phyloP scores from a whole-genome alignment of 2,113 vertebrate species.

The Pseudois nayaur region DNA sequence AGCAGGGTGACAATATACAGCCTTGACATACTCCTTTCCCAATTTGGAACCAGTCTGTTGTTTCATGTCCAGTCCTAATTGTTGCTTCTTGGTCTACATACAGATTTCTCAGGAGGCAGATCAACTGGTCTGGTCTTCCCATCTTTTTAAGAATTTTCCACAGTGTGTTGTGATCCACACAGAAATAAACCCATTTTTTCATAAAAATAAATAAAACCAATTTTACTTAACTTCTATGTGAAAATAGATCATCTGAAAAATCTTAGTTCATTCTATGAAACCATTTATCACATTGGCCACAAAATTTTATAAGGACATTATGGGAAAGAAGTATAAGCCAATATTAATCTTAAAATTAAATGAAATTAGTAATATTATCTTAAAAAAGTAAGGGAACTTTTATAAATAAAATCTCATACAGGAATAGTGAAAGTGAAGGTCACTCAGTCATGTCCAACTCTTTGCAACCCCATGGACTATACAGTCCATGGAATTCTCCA shows the following conservation, averaged over 20 bases:
- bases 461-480: background rate
- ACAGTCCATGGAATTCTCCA: background rate
- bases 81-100: background rate
- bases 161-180: background rate
- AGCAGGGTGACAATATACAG: background rate
- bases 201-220: background rate
- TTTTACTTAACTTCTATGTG: background rate
- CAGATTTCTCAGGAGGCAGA: background rate
- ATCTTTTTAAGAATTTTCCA: background rate
- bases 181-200: background rate
- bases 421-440: background rate
- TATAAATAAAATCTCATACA: background rate
- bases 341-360: background rate
- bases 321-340: background rate
- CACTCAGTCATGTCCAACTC: accelerated
- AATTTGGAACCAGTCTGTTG: accelerated
- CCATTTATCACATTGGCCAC: background rate
- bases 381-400: background rate
- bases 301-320: background rate
- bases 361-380: background rate
- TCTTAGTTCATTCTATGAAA: background rate
- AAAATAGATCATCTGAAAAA: background rate
- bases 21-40: background rate
- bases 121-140: background rate
- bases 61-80: background rate